phyloP scores from a whole-genome alignment of 2,888 invertebrate species.

The Phytoseiulus persimilis region DNA sequence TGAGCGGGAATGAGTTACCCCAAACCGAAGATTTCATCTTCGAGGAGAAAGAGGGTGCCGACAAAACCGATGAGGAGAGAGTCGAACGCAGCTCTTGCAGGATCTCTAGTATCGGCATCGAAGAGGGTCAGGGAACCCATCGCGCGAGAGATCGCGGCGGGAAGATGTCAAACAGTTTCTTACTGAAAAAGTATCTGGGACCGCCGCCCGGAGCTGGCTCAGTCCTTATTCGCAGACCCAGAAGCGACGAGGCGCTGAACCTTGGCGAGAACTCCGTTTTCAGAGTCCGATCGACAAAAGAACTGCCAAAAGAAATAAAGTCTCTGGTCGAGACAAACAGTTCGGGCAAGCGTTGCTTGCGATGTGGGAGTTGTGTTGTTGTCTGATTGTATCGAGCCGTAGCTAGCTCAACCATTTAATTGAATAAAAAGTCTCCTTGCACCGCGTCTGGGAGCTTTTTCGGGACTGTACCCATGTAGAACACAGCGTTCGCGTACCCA shows the following conservation, averaged over 20 bases:
- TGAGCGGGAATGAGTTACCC: too few relatives aligned
- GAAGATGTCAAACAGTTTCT: slow-evolving; percentile 26
- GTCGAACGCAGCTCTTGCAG: too few relatives aligned
- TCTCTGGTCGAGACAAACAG: not conserved
- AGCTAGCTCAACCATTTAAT: not conserved
- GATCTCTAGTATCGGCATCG: too few relatives aligned
- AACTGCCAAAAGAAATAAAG: not conserved
- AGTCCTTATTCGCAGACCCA: not conserved
- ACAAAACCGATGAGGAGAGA: too few relatives aligned
- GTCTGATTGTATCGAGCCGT: not conserved
- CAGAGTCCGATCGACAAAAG: not conserved
- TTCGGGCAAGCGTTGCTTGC: too few relatives aligned
- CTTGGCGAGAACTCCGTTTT: slow-evolving; percentile 19
- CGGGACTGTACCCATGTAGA: not conserved
- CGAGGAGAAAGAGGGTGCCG: too few relatives aligned
- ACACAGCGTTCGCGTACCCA: too few relatives aligned
- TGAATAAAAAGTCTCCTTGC: not conserved
- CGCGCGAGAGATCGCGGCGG: not conserved
- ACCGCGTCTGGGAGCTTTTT: not conserved
- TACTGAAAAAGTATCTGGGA: not conserved
- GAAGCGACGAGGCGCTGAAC: not conserved
- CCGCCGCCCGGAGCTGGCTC: slow-evolving; percentile 7
- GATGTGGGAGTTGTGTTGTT: not conserved
- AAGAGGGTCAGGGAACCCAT: too few relatives aligned
- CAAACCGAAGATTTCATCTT: too few relatives aligned